Base-by-base conservation (phyloP, 1,140 invertebrate genomes). In the Agrypnia vestita region DNA sequence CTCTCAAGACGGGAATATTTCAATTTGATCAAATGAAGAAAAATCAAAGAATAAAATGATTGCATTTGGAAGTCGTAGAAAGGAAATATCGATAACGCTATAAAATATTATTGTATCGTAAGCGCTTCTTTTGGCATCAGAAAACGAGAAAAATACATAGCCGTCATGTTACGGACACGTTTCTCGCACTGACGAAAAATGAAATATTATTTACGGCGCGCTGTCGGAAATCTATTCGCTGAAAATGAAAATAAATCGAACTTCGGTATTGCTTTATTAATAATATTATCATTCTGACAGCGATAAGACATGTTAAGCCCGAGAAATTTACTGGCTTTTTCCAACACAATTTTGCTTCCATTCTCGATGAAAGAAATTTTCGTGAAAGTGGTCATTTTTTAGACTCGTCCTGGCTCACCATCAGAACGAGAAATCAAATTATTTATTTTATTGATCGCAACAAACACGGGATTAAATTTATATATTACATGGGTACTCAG, bases 121-220 rank as follows among this genome's bases (percentile, higher is more conserved):
- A 51, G 47, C 47, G 43, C 11, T 72, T 72, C 51, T 25, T 19
- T 15, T 46, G 46, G 69, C 46, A 51, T 51, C 43, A 21, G 47
- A 49, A 19, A 72, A 25, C 62, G 21, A 62, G 59, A 71, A 72
- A 72, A 51, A 49, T 53, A 72, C 47, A 72, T 25, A 25, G 21
- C 44, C 47, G 47, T 72, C 69, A 72, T 53, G 51, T 72, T 72
- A 72, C 47, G 15, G 21, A 72, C 69, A 72, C 69, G 19, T 72
- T 72, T 17, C 19, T 72, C 51, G 44, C 17, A 51, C 51, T 72
- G 69, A 72, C 51, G 51, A 53, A 72, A 72, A 53, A 49, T 53
- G 44, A 72, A 72, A 62, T 62, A 62, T 62, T 62, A 62, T 62
- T 62, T 62, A 11, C 21, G 59, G 25, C 25, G 25, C 59, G 59